A percentile compares a stretch with the other conserved stretches of the same genome.
Evolutionary conservation across 2,113 vertebrate species (phyloP).

Genomic region (Sakesphorus luctuosus): DNA sequence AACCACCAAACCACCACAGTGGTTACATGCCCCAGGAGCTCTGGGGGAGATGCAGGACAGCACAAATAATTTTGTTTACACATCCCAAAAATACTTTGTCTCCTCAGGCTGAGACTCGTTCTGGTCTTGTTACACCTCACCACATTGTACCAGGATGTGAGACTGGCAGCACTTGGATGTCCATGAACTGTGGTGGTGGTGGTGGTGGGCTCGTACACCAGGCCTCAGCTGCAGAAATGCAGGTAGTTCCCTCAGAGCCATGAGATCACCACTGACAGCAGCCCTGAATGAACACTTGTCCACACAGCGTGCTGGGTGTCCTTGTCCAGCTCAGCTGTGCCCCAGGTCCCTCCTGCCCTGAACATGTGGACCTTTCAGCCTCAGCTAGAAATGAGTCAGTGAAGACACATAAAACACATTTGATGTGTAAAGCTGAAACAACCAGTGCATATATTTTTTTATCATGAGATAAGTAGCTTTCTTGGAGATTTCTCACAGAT

Average conservation of each 20-base stretch:
- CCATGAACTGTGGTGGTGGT: background rate
- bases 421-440: constrained; percentile 64
- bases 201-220: background rate
- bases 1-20: background rate
- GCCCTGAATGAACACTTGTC: background rate
- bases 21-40: background rate
- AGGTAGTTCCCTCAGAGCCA: background rate
- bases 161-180: background rate
- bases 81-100: background rate
- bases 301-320: background rate
- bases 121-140: background rate
- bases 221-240: background rate
- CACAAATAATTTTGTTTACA: background rate
- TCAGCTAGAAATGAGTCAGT: background rate
- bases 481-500: constrained; percentile 52
- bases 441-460: constrained; percentile 69
- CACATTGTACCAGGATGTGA: background rate
- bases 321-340: background rate
- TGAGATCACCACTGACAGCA: background rate
- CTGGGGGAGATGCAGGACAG: background rate
- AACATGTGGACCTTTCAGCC: background rate
- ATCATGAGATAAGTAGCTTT: constrained; percentile 50
- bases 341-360: background rate
- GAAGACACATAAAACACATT: constrained; percentile 8
- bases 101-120: background rate